Evolutionary conservation across 92 coral and sea anemone species (phyloP), one percentile per base, ranked within the genome.

Genomic region (Desmophyllum pertusum): DNA sequence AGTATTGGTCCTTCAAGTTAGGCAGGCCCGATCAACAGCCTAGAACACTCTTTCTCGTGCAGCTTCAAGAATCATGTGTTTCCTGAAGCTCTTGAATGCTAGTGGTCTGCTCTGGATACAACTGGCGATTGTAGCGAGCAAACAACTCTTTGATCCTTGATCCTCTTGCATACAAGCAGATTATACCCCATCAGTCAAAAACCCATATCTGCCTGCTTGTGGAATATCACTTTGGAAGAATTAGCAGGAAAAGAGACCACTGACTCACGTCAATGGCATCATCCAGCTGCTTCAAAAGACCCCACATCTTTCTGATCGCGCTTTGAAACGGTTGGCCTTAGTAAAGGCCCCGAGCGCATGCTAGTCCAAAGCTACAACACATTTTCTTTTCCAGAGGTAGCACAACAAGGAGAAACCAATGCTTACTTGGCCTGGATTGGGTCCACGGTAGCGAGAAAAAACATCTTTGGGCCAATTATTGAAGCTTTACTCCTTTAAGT

Each of bases 381-480:
- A 90, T 70, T 27, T 52, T 18, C 45, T 90, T 76, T 45, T 73
- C 70, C 61, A 57, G 35, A 43, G 93, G 93, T 10, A 87, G 73
- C 40, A 78, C 88, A 23, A 82, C 81, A 18, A 90, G 72, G 69
- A 90, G 89, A 87, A 68, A 86, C 93, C 93, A 90, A 73, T 90
- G 88, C 29, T 62, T 25, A 43, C 69, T 66, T 79, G 68, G 29
- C 75, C 78, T 27, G 91, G 65, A 74, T 83, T 90, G 73, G n/a
- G n/a, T n/a, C n/a, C 93, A 90, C 7, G 91, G 93, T n/a, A 17
- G 83, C 77, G 68, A 90, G n/a, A 41, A 15, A 90, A 73, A 29
- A 48, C 43, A 67, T 90, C 91, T n/a, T 81, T 87, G 88, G 11
- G 48, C 62, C 64, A 82, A 70, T n/a, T 15, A 86, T 41, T 42